Evolutionary conservation across 2,797 vertebrate species (phyloP).

Genomic region (Miichthys miiuy): DNA sequence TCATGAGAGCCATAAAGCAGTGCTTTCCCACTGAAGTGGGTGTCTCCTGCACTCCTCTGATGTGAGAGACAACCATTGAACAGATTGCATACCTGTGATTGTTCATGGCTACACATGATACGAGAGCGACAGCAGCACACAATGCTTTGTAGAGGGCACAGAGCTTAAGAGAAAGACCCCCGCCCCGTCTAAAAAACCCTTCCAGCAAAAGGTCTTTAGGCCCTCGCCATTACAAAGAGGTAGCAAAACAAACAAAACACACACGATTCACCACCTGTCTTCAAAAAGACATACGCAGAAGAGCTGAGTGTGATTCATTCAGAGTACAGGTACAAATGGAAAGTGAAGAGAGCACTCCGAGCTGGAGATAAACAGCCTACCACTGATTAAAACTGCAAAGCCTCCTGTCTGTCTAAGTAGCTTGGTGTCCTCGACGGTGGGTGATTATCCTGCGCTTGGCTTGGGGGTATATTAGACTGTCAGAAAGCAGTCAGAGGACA

Average conservation of each 20-base stretch:
- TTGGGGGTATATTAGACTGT: conserved; percentile 63
- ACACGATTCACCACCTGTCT: conserved; percentile 53
- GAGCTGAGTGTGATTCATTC: conserved; percentile 25
- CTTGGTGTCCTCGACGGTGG: conserved; percentile 63
- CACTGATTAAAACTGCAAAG: conserved; percentile 76
- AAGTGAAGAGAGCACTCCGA: conserved; percentile 36
- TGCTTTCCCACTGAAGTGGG: conserved; percentile 21
- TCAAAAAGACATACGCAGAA: conserved; percentile 51
- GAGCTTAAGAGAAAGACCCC: conserved; percentile 50
- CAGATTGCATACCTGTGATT: conserved; percentile 66
- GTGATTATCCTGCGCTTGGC: conserved; percentile 68
- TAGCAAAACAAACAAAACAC: conserved; percentile 13
- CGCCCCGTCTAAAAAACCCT: conserved; percentile 12
- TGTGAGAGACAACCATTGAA: conserved; percentile 57
- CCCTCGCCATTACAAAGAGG: conserved; percentile 17
- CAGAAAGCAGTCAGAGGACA: conserved; percentile 60
- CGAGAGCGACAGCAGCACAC: conserved; percentile 50
- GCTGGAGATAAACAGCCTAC: conserved; percentile 63
- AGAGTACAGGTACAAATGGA: conserved; percentile 50
- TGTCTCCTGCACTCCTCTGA: conserved; percentile 24
- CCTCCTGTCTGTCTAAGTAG: conserved; percentile 75
- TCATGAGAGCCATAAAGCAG: conserved; percentile 24
- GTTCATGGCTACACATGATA: conserved; percentile 69
- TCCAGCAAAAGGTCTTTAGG: conserved; percentile 36
- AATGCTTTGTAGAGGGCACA: conserved; percentile 65